Evolutionary conservation across 1,140 invertebrate genomes (phyloP), one percentile per base, ranked within the genome.

Genomic region (Samia ricini): DNA sequence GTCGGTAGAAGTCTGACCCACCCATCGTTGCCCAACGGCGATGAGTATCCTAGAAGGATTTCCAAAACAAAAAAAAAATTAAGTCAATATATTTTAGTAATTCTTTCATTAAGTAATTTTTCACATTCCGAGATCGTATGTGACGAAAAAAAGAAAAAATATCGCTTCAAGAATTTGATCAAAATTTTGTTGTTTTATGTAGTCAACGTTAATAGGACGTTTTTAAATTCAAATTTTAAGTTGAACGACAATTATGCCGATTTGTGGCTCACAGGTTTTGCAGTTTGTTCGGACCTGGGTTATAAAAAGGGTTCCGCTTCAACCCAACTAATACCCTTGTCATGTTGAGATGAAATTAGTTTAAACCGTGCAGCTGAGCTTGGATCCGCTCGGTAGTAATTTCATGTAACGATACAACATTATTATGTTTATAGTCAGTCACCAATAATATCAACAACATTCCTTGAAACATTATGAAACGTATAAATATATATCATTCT

Each of bases 271-370:
- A 61, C 60, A 72, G 65, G 63, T 71, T 72, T 68, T 65, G 72
- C 66, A 64, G 24, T 60, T 24, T 72, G 59, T 76, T 71, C 70
- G 81, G 72, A 85, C 79, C 74, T 81, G 71, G 73, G 75, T 78
- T 83, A 88, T 86, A 85, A 88, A 88, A 88, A 88, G 82, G 84
- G 79, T 79, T 73, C 61, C 73, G 71, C 79, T 77, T 81, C 81
- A 72, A 83, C 82, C 84, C 83, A 78, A 81, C 85, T 86, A 85
- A 87, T 88, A 88, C 83, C 85, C 85, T 86, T 88, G 85, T 88
- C 85, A 85, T 86, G 85, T 83, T 66, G 74, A 77, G 82, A 81
- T 85, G 78, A 88, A 88, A 88, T 86, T 88, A 86, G 82, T 85
- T 84, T 62, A 79, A 86, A 70, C 76, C 75, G 68, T 85, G 81